Evolutionary conservation across 2,797 vertebrate species (phyloP).

Genomic region (Clarias fuscus): DNA sequence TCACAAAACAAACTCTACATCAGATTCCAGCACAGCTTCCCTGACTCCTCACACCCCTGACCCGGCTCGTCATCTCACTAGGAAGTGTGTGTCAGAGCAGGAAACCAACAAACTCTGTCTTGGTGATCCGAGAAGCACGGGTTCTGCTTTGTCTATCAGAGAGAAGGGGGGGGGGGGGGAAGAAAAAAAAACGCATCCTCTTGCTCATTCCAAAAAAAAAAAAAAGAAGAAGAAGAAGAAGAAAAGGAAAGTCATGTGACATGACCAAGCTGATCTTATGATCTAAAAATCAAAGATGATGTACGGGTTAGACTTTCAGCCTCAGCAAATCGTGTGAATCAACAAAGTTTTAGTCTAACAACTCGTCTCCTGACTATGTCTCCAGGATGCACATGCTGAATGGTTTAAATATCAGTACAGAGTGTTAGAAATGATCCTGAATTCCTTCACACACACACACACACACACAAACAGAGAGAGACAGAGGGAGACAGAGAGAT

Average conservation of each 20-base stretch:
- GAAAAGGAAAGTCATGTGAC: neutral
- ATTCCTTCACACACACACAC: slow-evolving; percentile 5
- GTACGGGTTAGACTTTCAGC: too few species aligned
- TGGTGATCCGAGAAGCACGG: neutral
- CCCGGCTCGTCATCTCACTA: neutral
- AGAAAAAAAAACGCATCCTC: neutral
- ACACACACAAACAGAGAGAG: slow-evolving; percentile 5
- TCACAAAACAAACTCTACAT: neutral
- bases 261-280: neutral
- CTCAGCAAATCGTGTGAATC: too few species aligned
- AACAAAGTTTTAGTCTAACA: too few species aligned
- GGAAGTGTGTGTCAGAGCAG: neutral
- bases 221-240: too few species aligned
- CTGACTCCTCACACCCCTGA: neutral
- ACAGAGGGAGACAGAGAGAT: neutral
- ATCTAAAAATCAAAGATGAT: neutral
- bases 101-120: neutral
- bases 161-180: too few species aligned
- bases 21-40: neutral
- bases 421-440: neutral
- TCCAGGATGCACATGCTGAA: too few species aligned
- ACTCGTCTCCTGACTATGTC: too few species aligned
- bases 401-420: neutral
- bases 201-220: neutral
- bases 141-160: slow-evolving; percentile 6